A percentile compares a stretch with the other conserved stretches of the same genome.
Evolutionary conservation across 2,113 vertebrate genomes (phyloP).

Genomic region (Semicossyphus pulcher): DNA sequence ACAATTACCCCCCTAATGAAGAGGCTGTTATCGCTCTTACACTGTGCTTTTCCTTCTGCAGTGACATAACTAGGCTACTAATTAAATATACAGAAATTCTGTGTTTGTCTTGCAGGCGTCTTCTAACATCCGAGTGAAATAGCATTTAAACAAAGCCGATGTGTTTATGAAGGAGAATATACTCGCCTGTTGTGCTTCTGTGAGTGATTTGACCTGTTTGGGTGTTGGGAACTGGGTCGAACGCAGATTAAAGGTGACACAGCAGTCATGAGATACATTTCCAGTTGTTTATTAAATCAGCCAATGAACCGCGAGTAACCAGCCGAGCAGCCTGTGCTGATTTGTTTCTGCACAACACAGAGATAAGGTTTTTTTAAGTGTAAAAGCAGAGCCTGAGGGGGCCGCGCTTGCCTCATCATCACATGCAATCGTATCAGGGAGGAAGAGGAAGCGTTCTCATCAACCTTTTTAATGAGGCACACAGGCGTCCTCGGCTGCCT

Average conservation of each 20-base stretch:
- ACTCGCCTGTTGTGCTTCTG: not conserved
- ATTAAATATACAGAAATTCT: not conserved
- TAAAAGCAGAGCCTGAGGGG: slow-evolving; percentile 7
- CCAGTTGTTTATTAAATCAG: slow-evolving; percentile 40
- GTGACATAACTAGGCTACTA: slow-evolving; percentile 17
- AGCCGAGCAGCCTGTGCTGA: slow-evolving; percentile 10
- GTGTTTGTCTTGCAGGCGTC: not conserved
- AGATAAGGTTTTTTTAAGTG: not conserved
- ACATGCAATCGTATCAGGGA: not conserved
- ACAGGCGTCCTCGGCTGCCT: slow-evolving; percentile 37
- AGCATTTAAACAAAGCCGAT: not conserved
- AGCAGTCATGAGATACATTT: slow-evolving; percentile 35
- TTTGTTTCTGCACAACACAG: slow-evolving; percentile 18
- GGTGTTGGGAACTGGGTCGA: slow-evolving; percentile 46
- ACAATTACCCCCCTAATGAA: not conserved
- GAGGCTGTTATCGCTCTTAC: not conserved
- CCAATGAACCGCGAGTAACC: not conserved
- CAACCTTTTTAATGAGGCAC: slow-evolving; percentile 65
- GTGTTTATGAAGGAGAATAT: not conserved
- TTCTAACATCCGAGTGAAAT: not conserved
- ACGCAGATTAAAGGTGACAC: slow-evolving; percentile 34
- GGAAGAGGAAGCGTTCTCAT: slow-evolving; percentile 42
- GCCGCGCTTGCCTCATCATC: slow-evolving; percentile 15
- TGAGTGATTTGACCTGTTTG: slow-evolving; percentile 30
- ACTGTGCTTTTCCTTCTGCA: not conserved